Percentiles rank a stretch among this genome's conserved stretches.
Conservation (phyloP, 2,888 invertebrate species). For the Idaea dimidiata region DNA sequence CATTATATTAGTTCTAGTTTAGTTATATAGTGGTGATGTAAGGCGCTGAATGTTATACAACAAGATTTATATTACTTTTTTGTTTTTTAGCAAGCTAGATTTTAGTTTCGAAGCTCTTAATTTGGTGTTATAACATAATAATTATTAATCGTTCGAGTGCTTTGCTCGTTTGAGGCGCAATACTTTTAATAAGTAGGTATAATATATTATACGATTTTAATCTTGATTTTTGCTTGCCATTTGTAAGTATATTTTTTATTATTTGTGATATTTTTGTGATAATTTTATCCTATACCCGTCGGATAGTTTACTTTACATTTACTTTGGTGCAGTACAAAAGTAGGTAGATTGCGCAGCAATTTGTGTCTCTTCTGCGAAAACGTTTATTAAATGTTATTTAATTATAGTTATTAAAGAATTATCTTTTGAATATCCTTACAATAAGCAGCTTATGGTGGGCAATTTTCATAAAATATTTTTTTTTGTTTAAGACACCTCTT, state of each 20-base stretch:
- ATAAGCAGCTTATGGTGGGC: neutral
- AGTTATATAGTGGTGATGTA: neutral
- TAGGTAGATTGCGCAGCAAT: neutral
- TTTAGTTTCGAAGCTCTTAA: neutral
- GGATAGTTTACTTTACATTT: neutral
- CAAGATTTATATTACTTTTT: neutral
- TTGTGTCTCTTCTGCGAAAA: neutral
- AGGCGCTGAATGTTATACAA: neutral
- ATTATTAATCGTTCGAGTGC: neutral
- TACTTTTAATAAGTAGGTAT: neutral
- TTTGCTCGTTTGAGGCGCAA: no score
- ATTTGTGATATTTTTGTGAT: neutral
- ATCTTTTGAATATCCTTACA: neutral
- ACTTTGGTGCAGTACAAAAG: neutral
- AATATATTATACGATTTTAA: neutral
- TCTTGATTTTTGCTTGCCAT: neutral
- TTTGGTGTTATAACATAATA: neutral
- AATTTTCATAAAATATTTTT: neutral
- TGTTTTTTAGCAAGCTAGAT: neutral
- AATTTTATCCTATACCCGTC: neutral
- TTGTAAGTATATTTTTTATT: neutral
- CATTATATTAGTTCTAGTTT: constrained; percentile 33
- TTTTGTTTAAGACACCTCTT: neutral
- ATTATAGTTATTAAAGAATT: neutral
- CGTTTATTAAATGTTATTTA: neutral